Evolutionary conservation across 2,113 vertebrate genomes (phyloP).

Genomic region (Prochilodus magdalenae): DNA sequence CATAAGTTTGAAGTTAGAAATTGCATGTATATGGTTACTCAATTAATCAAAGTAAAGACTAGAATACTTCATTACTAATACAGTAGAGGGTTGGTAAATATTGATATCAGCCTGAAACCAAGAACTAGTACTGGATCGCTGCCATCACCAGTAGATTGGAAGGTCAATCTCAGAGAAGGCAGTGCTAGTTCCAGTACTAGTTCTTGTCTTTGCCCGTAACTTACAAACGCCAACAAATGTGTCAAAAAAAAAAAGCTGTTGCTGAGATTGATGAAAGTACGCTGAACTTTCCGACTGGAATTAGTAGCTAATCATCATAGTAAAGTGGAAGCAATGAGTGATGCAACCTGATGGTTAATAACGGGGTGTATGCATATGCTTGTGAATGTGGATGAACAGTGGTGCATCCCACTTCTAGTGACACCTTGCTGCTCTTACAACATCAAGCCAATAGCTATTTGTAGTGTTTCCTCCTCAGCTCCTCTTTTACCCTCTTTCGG

Average conservation of each 20-base stretch:
- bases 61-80: too few species aligned
- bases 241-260: background rate
- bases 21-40: too few species aligned
- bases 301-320: background rate
- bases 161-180: too few species aligned
- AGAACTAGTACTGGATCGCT: too few species aligned
- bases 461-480: constrained; percentile 49
- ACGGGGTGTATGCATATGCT: constrained; percentile 11
- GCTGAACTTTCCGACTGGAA: background rate
- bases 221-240: background rate
- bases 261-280: background rate
- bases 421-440: constrained; percentile 58
- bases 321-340: background rate
- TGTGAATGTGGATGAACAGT: constrained; percentile 5
- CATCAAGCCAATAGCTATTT: constrained; percentile 47
- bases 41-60: too few species aligned
- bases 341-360: constrained; percentile 18
- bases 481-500: constrained; percentile 26
- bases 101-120: too few species aligned
- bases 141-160: too few species aligned
- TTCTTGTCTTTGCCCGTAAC: background rate
- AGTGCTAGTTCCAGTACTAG: too few species aligned
- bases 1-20: too few species aligned
- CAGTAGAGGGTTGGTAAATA: too few species aligned
- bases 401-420: constrained; percentile 16